Percentiles rank a stretch among this genome's conserved stretches.
phyloP scores from a whole-genome alignment of 2,113 vertebrate genomes.

The Serinus canaria region DNA sequence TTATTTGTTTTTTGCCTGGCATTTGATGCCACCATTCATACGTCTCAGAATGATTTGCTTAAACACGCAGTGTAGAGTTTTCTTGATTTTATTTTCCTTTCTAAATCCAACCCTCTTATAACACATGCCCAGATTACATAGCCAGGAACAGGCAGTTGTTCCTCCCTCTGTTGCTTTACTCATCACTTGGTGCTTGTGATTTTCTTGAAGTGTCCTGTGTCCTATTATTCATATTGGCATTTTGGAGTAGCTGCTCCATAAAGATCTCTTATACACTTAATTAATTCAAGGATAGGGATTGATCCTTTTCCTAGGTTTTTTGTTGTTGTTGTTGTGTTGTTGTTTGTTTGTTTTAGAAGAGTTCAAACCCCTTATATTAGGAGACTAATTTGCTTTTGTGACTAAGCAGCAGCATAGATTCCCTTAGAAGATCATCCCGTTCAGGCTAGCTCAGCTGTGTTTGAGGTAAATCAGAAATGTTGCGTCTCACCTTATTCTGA shows the following conservation, averaged over 20 bases:
- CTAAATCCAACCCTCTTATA: neutral
- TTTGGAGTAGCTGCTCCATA: neutral
- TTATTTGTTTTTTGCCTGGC: conserved; percentile 56
- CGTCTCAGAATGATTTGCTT: conserved; percentile 36
- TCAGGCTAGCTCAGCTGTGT: neutral
- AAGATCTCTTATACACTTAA: neutral
- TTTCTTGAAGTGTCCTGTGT: neutral
- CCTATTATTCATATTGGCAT: neutral
- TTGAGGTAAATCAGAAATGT: neutral
- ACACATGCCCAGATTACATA: neutral
- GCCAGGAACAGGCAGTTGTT: neutral
- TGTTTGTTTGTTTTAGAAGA: neutral
- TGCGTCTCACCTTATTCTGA: neutral
- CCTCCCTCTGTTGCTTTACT: neutral
- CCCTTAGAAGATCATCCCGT: neutral
- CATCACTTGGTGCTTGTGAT: neutral
- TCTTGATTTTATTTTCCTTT: conserved; percentile 25
- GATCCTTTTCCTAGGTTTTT: neutral
- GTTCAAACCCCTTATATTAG: neutral
- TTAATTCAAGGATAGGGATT: neutral
- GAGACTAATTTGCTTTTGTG: conserved; percentile 20
- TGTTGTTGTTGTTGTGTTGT: neutral
- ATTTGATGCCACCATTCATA: conserved; percentile 41
- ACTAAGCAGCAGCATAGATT: neutral
- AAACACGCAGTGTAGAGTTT: neutral